Conservation (phyloP, 2,888 invertebrate genomes). For the Thumatha senex region DNA sequence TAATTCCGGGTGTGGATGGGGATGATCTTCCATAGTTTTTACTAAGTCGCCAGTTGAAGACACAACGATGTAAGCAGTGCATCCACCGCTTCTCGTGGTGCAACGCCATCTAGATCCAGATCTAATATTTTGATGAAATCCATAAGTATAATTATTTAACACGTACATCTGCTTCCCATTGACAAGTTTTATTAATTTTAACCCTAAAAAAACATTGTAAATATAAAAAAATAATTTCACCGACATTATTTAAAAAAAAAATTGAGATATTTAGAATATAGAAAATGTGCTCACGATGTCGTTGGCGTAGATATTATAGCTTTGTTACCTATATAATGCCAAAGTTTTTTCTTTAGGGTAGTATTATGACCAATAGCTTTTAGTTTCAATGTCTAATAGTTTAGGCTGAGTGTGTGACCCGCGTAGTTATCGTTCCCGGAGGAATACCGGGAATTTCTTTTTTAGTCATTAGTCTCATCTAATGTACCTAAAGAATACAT, state of each 20-base stretch:
- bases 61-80: slow-evolving; percentile 33
- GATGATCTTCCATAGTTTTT: slow-evolving; percentile 19
- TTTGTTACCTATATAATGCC: too few species aligned
- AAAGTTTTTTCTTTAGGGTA: too few species aligned
- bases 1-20: slow-evolving; percentile 26
- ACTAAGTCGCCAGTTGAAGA: slow-evolving; percentile 16
- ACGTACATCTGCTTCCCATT: slow-evolving; percentile 36
- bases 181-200: slow-evolving; percentile 2
- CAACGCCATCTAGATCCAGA: slow-evolving; percentile 25
- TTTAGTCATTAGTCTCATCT: too few species aligned
- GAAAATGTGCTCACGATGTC: too few species aligned
- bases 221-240: neutral
- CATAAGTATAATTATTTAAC: slow-evolving; percentile 39
- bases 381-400: too few species aligned
- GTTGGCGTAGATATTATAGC: too few species aligned
- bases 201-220: neutral
- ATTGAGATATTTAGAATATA: neutral
- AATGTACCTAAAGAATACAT: too few species aligned
- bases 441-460: too few species aligned
- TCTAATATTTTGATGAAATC: slow-evolving; percentile 17
- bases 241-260: neutral
- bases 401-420: too few species aligned
- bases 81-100: slow-evolving; percentile 16
- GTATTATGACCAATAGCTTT: too few species aligned
- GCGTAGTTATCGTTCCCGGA: too few species aligned